A percentile compares a stretch with the other conserved stretches of the same genome.
Evolutionary conservation across 1,140 invertebrate species (phyloP).

Genomic region (Nylanderia fulva): DNA sequence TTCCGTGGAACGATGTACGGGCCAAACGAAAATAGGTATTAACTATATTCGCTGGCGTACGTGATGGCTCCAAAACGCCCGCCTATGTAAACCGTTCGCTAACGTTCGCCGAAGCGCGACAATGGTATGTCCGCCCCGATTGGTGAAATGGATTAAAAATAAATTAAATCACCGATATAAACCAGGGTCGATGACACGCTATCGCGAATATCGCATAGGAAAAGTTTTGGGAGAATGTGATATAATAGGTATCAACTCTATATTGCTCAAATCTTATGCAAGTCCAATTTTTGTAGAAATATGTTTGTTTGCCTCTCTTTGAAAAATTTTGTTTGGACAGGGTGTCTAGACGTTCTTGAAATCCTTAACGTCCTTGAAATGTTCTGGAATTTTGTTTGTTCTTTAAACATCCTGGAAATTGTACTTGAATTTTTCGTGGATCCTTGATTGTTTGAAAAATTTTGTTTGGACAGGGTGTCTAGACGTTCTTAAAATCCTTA

Average conservation of each 20-base stretch:
- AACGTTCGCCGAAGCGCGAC: constrained; percentile 37
- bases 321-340: no score
- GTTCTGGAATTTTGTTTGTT: no score
- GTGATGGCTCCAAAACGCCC: constrained; percentile 56
- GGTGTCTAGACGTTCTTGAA: no score
- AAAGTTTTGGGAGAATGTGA: not conserved
- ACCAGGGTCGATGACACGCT: constrained; percentile 13
- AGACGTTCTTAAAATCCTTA: no score
- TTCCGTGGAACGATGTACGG: constrained; percentile 42
- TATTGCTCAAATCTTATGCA: not conserved
- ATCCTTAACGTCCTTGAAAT: no score
- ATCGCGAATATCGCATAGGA: not conserved
- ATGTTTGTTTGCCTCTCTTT: not conserved
- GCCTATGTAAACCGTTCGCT: constrained; percentile 61
- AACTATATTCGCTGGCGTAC: constrained; percentile 67
- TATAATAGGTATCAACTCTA: not conserved
- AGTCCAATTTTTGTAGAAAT: not conserved
- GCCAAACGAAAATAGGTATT: constrained; percentile 70
- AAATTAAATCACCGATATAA: constrained; percentile 33
- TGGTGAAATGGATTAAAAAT: constrained; percentile 52
- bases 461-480: no score
- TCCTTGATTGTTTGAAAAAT: no score
- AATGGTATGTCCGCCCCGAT: constrained; percentile 18
- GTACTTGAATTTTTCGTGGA: no score
- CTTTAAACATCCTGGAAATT: no score